These are phyloP conservation scores for Sericinus montela DNA, from an alignment of 2,888 invertebrate genomes.

Conservation along the genomic window DNA sequence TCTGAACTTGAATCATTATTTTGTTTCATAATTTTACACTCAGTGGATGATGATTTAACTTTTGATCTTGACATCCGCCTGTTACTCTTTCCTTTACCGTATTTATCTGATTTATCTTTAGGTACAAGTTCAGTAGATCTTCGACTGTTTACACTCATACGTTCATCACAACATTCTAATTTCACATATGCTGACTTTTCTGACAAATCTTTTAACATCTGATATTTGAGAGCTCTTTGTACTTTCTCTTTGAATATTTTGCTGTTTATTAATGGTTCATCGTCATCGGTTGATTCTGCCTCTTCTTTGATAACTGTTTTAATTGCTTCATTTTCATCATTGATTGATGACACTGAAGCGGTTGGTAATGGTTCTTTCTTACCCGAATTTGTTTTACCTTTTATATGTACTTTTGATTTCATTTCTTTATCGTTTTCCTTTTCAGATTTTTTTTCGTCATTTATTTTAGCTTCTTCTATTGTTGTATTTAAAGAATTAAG, in stretches of 20 bases:
- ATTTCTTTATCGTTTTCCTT: conserved; percentile 38
- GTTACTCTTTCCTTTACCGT: conserved; percentile 43
- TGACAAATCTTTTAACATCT: conserved; percentile 64
- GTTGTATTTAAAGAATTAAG: background rate
- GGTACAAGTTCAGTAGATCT: conserved; percentile 52
- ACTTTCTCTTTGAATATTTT: conserved; percentile 64
- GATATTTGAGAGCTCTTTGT: conserved; percentile 57
- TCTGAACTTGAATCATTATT: conserved; percentile 57
- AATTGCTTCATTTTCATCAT: conserved; percentile 32
- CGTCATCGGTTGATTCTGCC: conserved; percentile 64
- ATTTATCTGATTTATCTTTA: conserved; percentile 56
- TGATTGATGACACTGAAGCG: conserved; percentile 20
- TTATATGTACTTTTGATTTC: conserved; percentile 37
- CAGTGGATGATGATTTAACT: conserved; percentile 46
- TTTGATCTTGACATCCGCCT: conserved; percentile 48
- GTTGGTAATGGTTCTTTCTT: conserved; percentile 31
- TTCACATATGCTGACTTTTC: conserved; percentile 73
- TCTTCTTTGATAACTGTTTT: conserved; percentile 56
- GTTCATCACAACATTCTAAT: conserved; percentile 70
- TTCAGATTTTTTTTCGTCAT: conserved; percentile 41
- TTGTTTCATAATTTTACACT: conserved; percentile 52
- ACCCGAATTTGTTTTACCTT: conserved; percentile 40
- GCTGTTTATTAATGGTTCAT: conserved; percentile 66
- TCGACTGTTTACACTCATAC: conserved; percentile 58
- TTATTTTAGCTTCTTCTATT: conserved; percentile 31